Conservation (phyloP, 2,113 vertebrate genomes). For the Periophthalmodon schlosseri region DNA sequence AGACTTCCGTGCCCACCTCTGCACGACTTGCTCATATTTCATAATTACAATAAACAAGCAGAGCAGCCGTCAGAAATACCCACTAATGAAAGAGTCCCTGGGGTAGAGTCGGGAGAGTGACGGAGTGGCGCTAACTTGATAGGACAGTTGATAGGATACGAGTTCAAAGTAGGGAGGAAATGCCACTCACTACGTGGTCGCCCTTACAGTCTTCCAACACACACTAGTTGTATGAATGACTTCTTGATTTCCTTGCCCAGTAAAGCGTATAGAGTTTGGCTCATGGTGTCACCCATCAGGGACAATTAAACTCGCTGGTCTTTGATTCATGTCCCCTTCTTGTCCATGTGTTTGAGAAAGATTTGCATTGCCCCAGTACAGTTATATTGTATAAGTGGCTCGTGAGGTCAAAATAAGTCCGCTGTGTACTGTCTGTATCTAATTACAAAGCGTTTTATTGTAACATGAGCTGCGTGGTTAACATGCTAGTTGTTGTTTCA, state of each 20-base stretch:
- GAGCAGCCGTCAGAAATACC: constrained; percentile 52
- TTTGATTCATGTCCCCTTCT: too few species aligned
- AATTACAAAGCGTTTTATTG: too few species aligned
- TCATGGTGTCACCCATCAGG: constrained; percentile 50
- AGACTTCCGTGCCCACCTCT: constrained; percentile 16
- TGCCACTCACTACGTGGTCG: constrained; percentile 22
- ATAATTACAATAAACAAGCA: constrained; percentile 56
- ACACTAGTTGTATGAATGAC: neutral
- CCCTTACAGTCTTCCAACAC: constrained; percentile 11
- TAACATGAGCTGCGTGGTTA: too few species aligned
- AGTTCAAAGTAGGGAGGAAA: constrained; percentile 41
- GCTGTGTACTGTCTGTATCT: too few species aligned
- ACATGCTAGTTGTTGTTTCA: too few species aligned
- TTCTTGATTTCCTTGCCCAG: constrained; percentile 32
- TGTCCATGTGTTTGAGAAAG: too few species aligned
- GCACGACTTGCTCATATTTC: constrained; percentile 41
- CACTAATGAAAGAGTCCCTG: constrained; percentile 60
- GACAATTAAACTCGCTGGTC: constrained; percentile 72
- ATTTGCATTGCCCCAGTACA: too few species aligned
- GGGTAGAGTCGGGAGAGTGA: constrained; percentile 48
- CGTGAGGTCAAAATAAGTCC: too few species aligned
- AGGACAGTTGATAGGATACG: constrained; percentile 57
- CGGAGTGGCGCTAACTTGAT: constrained; percentile 53
- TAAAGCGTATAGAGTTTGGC: constrained; percentile 33
- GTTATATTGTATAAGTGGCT: too few species aligned